Percentiles rank a stretch among this genome's conserved stretches.
Conservation (phyloP, 2,797 vertebrate genomes). For the Alfaro cultratus region DNA sequence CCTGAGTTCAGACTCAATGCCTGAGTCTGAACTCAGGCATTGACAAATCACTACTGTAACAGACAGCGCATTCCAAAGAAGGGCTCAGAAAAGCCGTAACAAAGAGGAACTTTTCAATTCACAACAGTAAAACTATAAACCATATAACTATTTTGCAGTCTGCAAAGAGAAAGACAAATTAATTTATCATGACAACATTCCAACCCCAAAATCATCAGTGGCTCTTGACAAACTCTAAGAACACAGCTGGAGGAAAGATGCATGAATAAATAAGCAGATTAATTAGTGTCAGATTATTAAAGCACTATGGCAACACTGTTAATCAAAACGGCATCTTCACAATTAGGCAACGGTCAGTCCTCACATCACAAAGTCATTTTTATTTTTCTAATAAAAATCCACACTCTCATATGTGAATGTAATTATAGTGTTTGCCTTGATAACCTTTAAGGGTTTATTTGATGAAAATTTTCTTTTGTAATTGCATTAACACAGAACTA, state of each 20-base stretch:
- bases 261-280: constrained; percentile 53
- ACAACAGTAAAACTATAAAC: constrained; percentile 25
- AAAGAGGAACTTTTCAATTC: neutral
- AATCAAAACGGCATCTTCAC: constrained; percentile 41
- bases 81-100: constrained; percentile 5
- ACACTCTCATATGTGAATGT: neutral
- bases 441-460: constrained; percentile 23
- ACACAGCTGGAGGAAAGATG: constrained; percentile 42
- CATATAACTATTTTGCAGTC: constrained; percentile 15
- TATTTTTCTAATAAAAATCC: neutral
- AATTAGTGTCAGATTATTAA: constrained; percentile 62
- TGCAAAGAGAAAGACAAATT: constrained; percentile 41
- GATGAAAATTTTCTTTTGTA: constrained; percentile 43
- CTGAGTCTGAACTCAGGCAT: constrained; percentile 5
- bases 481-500: constrained; percentile 27
- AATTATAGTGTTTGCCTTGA: constrained; percentile 33
- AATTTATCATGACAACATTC: constrained; percentile 34
- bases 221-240: constrained; percentile 27
- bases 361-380: constrained; percentile 27
- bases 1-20: too few species aligned
- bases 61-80: neutral
- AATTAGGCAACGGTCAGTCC: constrained; percentile 29
- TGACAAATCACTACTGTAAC: constrained; percentile 10
- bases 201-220: constrained; percentile 5
- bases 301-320: constrained; percentile 35